Evolutionary conservation across 2,888 invertebrate species (phyloP), one percentile per base, ranked within the genome.

Genomic region (Hemicrepidius hirtus): DNA sequence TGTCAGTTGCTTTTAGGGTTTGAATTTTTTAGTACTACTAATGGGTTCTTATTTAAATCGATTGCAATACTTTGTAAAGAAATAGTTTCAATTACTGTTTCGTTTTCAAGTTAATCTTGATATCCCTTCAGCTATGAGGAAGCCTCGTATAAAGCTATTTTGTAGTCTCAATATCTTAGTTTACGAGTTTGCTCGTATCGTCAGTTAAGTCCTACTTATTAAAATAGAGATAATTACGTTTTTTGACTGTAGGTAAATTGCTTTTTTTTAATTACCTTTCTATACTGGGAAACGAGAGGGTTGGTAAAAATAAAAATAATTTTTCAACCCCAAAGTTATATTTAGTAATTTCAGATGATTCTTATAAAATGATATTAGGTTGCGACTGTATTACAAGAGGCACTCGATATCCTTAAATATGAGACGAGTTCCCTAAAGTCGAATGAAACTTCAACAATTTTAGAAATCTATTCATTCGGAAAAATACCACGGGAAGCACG

Each of bases 341-440:
- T 62, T 62, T 62, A 44, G 20, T 35, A 20, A 49, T 64, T 50
- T 50, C 50, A n/a, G 16, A 10, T 37, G 18, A 4, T 32, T n/a
- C 49, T 49, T 37, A 57, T 10, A 16, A 57, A 60, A 59, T 46
- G 44, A 35, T 46, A 44, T 67, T 41, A 57, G 12, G 5, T 24
- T n/a, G 35, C 46, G 44, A 21, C 41, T 44, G n/a, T 20, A 59
- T 60, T n/a, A 20, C 18, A 59, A 68, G 70, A 71, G 71, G 32
- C 16, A 71, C 74, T 74, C 74, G 63, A 74, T 67, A 71, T 71
- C 49, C 16, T 59, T 40, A 67, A 60, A 68, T 40, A 57, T 68
- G 65, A 60, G 66, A 60, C 60, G 71, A 66, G 66, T 71, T 57
- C 55, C 20, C 57, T 37, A 41, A 66, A 28, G 35, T 44, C 13